Percentiles rank a stretch among this genome's conserved stretches.
These are phyloP conservation scores for Perodicticus potto DNA, from an alignment of 2,797 vertebrate genomes.

Conservation along the genomic window DNA sequence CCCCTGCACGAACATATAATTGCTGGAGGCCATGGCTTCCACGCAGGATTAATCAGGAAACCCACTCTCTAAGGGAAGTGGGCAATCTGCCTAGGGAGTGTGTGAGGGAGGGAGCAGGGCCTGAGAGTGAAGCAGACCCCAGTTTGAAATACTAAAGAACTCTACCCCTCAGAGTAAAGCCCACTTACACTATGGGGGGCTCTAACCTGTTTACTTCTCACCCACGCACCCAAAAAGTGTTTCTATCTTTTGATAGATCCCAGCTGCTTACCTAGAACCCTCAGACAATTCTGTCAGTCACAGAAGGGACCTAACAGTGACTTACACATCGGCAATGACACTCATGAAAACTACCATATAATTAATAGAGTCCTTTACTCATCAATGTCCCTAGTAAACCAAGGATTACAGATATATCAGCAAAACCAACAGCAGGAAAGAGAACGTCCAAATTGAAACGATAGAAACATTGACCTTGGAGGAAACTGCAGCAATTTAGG, in stretches of 20 bases:
- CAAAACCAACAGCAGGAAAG: not conserved
- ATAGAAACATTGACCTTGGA: not conserved
- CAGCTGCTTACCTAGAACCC: not conserved
- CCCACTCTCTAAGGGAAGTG: not conserved
- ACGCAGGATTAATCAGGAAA: not conserved
- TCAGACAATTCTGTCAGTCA: not conserved
- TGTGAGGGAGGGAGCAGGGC: not conserved
- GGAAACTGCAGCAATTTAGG: not conserved
- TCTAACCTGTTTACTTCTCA: not conserved
- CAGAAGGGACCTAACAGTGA: not conserved
- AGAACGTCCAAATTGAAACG: not conserved
- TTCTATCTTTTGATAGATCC: not conserved
- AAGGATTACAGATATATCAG: not conserved
- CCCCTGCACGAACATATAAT: not conserved
- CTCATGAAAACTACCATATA: not conserved
- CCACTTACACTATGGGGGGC: not conserved
- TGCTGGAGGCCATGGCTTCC: not conserved
- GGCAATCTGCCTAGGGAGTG: not conserved
- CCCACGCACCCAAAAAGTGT: not conserved
- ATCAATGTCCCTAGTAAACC: not conserved
- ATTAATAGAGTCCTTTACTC: not conserved
- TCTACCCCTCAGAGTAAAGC: not conserved
- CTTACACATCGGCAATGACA: not conserved
- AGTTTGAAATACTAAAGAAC: not conserved
- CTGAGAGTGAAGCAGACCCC: not conserved